These are phyloP conservation scores for Mus pahari DNA, from an alignment of 2,113 vertebrate species.

Conservation along the genomic window DNA sequence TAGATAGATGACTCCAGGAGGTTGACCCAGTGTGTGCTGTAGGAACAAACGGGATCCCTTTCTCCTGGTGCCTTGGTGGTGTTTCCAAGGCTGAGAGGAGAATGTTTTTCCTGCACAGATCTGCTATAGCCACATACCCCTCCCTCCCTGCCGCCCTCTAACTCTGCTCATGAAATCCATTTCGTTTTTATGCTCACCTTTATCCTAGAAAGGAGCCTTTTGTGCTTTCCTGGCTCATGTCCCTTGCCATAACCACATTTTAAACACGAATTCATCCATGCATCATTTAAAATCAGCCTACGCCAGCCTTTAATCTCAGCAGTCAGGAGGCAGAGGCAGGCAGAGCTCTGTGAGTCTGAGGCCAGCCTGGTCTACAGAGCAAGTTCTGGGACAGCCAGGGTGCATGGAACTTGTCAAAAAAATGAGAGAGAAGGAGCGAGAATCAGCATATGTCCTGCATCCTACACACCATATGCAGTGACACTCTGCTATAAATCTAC, in stretches of 20 bases:
- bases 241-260: constrained; percentile 28
- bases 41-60: background rate
- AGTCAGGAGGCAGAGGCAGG: background rate
- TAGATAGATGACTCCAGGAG: background rate
- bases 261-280: background rate
- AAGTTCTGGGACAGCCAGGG: background rate
- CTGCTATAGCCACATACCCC: background rate
- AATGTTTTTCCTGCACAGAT: background rate
- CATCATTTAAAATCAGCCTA: constrained; percentile 37
- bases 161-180: background rate
- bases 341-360: background rate
- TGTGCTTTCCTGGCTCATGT: background rate
- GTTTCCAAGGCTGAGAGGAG: background rate
- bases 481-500: background rate
- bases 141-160: background rate
- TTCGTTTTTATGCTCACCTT: background rate
- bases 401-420: background rate
- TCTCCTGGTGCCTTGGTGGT: background rate
- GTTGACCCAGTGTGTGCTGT: background rate
- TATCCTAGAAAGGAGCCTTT: background rate
- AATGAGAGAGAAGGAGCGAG: background rate
- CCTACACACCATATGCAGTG: background rate
- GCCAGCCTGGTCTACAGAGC: too few relatives aligned
- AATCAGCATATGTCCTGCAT: background rate
- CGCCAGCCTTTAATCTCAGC: background rate